These are phyloP conservation scores for Cyanoderma ruficeps DNA, from an alignment of 2,113 vertebrate species.

Conservation along the genomic window DNA sequence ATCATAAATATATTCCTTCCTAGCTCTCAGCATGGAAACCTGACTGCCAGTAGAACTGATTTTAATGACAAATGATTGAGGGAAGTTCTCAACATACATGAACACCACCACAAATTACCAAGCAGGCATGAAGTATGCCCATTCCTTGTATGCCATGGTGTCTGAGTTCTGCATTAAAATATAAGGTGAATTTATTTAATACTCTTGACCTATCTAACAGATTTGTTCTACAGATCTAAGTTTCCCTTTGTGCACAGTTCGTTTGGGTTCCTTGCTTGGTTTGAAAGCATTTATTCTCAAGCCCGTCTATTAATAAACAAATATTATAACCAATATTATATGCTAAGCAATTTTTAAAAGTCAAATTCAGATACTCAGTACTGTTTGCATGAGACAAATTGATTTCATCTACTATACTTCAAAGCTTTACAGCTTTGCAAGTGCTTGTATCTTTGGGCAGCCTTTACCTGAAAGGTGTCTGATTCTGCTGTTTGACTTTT, in stretches of 20 bases:
- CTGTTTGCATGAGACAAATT: not conserved
- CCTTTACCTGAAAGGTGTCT: not conserved
- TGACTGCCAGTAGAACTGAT: constrained; percentile 39
- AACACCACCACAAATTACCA: not conserved
- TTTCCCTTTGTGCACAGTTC: not conserved
- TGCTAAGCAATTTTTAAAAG: not conserved
- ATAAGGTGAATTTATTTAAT: not conserved
- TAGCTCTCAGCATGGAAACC: constrained; percentile 42
- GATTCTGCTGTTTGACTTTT: not conserved
- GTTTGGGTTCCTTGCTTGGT: not conserved
- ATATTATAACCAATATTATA: not conserved
- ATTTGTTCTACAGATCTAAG: not conserved
- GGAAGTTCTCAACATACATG: not conserved
- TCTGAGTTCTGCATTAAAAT: not conserved
- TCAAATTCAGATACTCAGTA: not conserved
- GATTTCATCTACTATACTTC: not conserved
- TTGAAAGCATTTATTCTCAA: not conserved
- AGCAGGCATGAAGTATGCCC: not conserved
- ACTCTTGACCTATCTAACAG: not conserved
- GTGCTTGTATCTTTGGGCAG: not conserved
- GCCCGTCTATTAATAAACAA: not conserved
- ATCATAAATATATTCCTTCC: constrained; percentile 61
- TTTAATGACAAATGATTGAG: constrained; percentile 37
- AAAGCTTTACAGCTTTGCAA: not conserved
- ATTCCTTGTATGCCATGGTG: not conserved